These are phyloP conservation scores for Bombus confusus DNA, from an alignment of 1,140 invertebrate species.

Conservation along the genomic window DNA sequence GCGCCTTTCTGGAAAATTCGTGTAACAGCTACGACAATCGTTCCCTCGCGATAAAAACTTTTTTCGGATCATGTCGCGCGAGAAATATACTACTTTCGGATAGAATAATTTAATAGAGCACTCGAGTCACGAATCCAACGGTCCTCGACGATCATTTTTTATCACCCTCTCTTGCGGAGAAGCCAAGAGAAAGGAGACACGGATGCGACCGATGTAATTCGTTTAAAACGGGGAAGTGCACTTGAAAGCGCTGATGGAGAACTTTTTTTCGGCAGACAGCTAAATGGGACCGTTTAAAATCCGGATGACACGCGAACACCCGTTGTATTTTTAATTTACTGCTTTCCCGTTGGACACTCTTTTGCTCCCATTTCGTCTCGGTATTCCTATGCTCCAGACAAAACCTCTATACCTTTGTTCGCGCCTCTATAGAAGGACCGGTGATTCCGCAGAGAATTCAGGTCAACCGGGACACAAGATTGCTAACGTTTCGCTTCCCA, in stretches of 20 bases:
- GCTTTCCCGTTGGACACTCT: background rate
- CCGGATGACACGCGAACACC: background rate
- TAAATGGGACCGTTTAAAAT: conserved; percentile 22
- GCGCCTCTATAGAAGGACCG: background rate
- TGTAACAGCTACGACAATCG: background rate
- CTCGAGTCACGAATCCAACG: background rate
- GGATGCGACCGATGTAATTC: conserved; percentile 13
- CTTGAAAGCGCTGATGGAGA: conserved; percentile 22
- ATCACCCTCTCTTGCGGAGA: background rate
- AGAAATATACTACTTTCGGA: background rate
- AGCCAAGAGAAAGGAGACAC: background rate
- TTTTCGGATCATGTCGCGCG: background rate
- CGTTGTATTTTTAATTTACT: conserved; percentile 39
- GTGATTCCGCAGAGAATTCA: background rate
- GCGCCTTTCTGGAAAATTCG: background rate
- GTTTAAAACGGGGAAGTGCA: background rate
- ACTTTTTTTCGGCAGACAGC: conserved; percentile 17
- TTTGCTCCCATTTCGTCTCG: background rate
- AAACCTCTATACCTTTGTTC: conserved; percentile 27
- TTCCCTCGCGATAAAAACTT: background rate
- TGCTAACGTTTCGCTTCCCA: conserved; percentile 17
- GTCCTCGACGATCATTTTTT: background rate
- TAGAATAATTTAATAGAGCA: background rate
- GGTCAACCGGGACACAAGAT: conserved; percentile 23
- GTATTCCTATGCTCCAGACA: background rate